These are phyloP conservation scores for Sipha maydis DNA, from an alignment of 2,888 invertebrate genomes.

Conservation along the genomic window DNA sequence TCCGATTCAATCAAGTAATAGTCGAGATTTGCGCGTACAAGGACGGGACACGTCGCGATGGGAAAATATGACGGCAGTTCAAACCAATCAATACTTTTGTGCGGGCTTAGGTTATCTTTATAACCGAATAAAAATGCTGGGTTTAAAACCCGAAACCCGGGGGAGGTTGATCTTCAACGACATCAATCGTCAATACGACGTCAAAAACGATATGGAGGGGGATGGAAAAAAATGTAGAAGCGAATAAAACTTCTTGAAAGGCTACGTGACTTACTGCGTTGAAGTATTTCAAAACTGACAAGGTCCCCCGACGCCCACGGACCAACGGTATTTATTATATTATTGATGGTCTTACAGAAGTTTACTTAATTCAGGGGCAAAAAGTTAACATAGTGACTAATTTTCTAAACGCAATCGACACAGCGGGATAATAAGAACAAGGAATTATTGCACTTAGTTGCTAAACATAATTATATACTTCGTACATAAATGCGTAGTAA, in stretches of 20 bases:
- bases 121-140: slow-evolving; percentile 36
- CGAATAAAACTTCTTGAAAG: slow-evolving; percentile 47
- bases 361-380: neutral
- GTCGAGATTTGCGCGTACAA: neutral
- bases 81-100: slow-evolving; percentile 48
- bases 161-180: slow-evolving; percentile 28
- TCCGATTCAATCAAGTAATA: slow-evolving; percentile 45
- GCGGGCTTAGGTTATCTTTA: slow-evolving; percentile 17
- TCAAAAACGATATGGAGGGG: slow-evolving; percentile 36
- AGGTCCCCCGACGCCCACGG: neutral
- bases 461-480: no score
- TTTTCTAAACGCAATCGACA: neutral
- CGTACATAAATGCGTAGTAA: neutral
- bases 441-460: neutral
- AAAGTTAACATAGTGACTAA: neutral
- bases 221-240: slow-evolving; percentile 13
- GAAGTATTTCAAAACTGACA: slow-evolving; percentile 37
- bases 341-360: slow-evolving; percentile 3
- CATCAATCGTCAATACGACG: slow-evolving; percentile 32
- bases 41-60: neutral
- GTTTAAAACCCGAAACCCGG: slow-evolving; percentile 18
- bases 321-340: neutral
- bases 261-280: slow-evolving; percentile 42
- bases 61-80: neutral
- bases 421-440: neutral